Conservation (phyloP, 2,113 vertebrate species). For the Phocoena sinus region DNA sequence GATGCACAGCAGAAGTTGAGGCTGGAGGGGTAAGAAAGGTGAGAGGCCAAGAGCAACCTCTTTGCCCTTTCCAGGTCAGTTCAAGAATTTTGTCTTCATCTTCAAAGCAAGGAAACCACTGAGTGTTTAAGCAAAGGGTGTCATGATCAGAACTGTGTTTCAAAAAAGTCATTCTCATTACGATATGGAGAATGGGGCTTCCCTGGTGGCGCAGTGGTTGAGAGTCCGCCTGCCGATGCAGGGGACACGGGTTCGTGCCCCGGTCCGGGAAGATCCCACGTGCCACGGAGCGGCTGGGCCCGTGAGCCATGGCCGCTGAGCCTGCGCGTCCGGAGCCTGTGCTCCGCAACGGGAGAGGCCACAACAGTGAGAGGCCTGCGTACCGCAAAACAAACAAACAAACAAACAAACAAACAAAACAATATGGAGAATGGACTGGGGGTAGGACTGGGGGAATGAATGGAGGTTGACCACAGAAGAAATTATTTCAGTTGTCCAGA, state of each 20-base stretch:
- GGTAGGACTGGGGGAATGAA: background rate
- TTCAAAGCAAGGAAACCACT: background rate
- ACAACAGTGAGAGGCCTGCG: too few species aligned
- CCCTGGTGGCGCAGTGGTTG: too few species aligned
- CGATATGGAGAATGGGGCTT: background rate
- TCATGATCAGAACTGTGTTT: background rate
- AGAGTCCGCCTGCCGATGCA: too few species aligned
- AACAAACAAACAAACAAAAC: background rate
- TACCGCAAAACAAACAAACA: too few species aligned
- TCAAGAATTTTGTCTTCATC: background rate
- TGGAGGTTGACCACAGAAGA: background rate
- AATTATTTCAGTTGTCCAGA: background rate
- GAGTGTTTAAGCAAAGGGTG: background rate
- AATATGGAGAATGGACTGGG: background rate
- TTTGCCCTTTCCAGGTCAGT: background rate
- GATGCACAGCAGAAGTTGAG: accelerated
- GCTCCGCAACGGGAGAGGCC: too few species aligned
- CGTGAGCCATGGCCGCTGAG: too few species aligned
- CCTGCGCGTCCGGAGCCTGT: too few species aligned
- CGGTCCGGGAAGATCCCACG: too few species aligned
- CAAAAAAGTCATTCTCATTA: background rate
- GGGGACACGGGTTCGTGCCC: too few species aligned
- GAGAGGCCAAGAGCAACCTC: background rate
- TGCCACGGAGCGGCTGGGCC: too few species aligned
- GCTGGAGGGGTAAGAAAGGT: background rate